A percentile compares a stretch with the other conserved stretches of the same genome.
phyloP scores from a whole-genome alignment of 2,113 vertebrate species.

The Hepsetus odoe region DNA sequence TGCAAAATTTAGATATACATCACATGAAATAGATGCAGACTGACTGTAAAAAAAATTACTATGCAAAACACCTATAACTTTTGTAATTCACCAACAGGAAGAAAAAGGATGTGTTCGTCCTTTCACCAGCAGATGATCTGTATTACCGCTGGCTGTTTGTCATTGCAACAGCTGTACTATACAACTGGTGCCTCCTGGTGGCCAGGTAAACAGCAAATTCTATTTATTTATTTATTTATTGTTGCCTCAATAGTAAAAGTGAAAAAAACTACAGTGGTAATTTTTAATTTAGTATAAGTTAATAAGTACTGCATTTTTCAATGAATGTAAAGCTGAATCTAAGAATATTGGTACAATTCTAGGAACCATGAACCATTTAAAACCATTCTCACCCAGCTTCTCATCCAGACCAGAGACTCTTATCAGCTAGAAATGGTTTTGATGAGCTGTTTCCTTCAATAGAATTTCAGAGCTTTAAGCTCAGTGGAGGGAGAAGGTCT shows the following conservation, averaged over 20 bases:
- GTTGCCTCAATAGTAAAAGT: too few relatives aligned
- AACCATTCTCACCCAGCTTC: not conserved
- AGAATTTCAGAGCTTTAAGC: constrained; percentile 17
- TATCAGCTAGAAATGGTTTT: not conserved
- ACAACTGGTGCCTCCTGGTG: constrained; percentile 90
- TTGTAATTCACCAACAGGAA: constrained; percentile 64
- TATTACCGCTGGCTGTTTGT: constrained; percentile 91
- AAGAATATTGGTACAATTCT: not conserved
- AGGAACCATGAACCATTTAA: not conserved
- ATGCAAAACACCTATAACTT: not conserved
- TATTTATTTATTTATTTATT: not conserved
- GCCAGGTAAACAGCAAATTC: constrained; percentile 79
- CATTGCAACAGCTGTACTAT: constrained; percentile 86
- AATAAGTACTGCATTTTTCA: not conserved
- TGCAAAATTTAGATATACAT: too few relatives aligned
- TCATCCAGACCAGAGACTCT: not conserved
- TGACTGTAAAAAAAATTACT: not conserved
- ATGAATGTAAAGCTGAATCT: not conserved
- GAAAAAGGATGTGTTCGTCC: constrained; percentile 77
- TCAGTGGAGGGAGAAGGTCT: constrained; percentile 24
- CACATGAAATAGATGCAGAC: too few relatives aligned
- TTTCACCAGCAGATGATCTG: constrained; percentile 85
- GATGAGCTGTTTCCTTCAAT: constrained; percentile 22
- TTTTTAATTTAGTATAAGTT: too few relatives aligned
- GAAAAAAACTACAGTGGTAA: too few relatives aligned